Conservation (phyloP, 1,140 invertebrate genomes). For the Drosophila pachea region DNA sequence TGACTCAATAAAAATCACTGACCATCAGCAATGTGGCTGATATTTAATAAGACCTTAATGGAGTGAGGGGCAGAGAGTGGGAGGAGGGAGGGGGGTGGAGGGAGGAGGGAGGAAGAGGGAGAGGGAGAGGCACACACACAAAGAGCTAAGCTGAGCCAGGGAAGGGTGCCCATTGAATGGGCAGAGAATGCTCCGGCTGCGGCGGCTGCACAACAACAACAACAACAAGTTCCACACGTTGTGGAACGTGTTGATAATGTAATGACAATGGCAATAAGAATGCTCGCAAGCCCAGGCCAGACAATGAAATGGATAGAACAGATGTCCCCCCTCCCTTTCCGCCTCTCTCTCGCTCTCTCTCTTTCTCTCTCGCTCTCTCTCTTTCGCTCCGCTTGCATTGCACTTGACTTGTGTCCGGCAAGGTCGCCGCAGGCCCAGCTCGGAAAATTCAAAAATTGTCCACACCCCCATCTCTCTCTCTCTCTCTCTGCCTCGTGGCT, state of each 20-base stretch:
- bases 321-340: not conserved
- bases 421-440: conserved; percentile 37
- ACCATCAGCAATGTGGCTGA: conserved; percentile 70
- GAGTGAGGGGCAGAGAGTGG: not conserved
- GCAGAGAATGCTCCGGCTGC: not conserved
- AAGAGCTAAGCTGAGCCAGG: conserved; percentile 6
- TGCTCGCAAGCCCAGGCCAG: conserved; percentile 31
- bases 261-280: conserved; percentile 55
- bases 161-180: not conserved
- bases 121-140: conserved; percentile 10
- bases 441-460: conserved; percentile 12
- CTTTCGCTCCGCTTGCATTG: not conserved
- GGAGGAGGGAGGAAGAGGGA: too few relatives aligned
- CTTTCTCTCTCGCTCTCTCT: not conserved
- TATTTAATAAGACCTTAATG: conserved; percentile 64
- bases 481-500: too few relatives aligned
- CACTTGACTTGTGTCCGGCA: conserved; percentile 55
- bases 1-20: conserved; percentile 68
- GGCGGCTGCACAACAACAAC: conserved; percentile 11
- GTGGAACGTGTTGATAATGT: conserved; percentile 44
- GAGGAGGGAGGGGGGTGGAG: conserved; percentile 29
- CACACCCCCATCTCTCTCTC: too few relatives aligned
- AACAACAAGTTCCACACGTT: conserved; percentile 35
- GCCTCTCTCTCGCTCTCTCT: not conserved
- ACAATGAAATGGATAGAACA: conserved; percentile 6